phyloP scores from a whole-genome alignment of 2,888 invertebrate genomes.

The Drosophila kuntzei region DNA sequence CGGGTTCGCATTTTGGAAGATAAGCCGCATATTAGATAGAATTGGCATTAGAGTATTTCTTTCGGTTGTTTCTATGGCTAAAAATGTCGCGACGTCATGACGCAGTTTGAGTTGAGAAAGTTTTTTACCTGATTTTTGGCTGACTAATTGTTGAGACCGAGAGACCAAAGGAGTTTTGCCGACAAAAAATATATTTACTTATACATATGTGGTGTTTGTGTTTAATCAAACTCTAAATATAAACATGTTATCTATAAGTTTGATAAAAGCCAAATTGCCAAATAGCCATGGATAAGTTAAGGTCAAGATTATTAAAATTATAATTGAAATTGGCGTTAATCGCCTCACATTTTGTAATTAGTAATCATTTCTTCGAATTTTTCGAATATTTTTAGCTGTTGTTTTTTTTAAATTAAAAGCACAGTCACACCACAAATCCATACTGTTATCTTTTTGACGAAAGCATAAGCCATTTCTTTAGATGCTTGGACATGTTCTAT shows the following conservation, averaged over 20 bases:
- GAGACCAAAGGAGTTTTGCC: slow-evolving; percentile 48
- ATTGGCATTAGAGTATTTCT: not conserved
- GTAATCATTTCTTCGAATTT: slow-evolving; percentile 7
- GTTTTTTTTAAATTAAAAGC: not conserved
- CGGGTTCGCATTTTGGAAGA: not conserved
- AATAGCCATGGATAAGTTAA: slow-evolving; percentile 16
- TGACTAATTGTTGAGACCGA: slow-evolving; percentile 53
- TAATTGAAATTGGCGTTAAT: slow-evolving; percentile 10
- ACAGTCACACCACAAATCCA: too few relatives aligned
- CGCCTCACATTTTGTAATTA: slow-evolving; percentile 6
- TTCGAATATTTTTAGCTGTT: not conserved
- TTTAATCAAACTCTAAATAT: slow-evolving; percentile 32
- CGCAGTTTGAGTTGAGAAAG: slow-evolving; percentile 21
- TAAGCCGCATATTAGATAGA: slow-evolving; percentile 4
- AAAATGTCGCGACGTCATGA: slow-evolving; percentile 2
- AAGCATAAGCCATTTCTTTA: too few relatives aligned
- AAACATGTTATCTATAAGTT: not conserved
- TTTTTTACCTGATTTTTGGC: slow-evolving; percentile 20
- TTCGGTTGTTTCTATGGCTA: slow-evolving; percentile 3
- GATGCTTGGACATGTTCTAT: not conserved
- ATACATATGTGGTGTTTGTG: slow-evolving; percentile 21
- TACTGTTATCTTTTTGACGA: too few relatives aligned
- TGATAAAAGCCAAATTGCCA: slow-evolving; percentile 31
- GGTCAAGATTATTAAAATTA: slow-evolving; percentile 25
- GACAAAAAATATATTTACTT: slow-evolving; percentile 12